Evolutionary conservation across 2,797 vertebrate genomes (phyloP).

Genomic region (Neoniphon sammara): DNA sequence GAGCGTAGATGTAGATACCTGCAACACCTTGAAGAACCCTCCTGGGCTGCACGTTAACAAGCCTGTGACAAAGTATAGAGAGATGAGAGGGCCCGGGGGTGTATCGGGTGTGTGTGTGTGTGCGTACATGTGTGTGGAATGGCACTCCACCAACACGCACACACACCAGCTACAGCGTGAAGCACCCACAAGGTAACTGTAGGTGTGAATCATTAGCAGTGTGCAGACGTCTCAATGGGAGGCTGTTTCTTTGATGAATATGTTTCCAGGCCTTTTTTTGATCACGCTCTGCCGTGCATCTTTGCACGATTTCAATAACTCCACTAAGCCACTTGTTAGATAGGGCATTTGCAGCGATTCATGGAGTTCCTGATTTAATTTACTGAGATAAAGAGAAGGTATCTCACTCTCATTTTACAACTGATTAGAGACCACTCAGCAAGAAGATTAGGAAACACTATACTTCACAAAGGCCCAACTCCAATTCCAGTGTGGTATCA

Average conservation of each 20-base stretch:
- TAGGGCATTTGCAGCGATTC: conserved; percentile 23
- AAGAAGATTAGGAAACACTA: background rate
- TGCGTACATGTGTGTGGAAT: too few relatives aligned
- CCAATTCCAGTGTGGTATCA: background rate
- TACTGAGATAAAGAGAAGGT: background rate
- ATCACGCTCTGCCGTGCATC: conserved; percentile 20
- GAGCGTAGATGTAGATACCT: conserved; percentile 45
- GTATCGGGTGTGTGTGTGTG: background rate
- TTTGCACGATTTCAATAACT: conserved; percentile 32
- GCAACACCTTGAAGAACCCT: conserved; percentile 61
- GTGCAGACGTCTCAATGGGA: conserved; percentile 31
- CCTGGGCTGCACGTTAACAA: conserved; percentile 67
- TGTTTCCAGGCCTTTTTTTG: conserved; percentile 15
- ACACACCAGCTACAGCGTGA: background rate
- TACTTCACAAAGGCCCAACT: background rate
- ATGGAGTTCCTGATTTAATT: background rate
- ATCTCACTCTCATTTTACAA: background rate
- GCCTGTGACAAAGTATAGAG: conserved; percentile 54
- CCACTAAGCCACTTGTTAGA: conserved; percentile 13
- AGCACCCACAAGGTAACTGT: background rate
- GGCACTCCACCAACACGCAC: background rate
- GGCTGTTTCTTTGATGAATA: conserved; percentile 28
- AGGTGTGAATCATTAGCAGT: conserved; percentile 29
- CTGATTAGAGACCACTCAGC: background rate
- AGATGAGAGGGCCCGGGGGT: conserved; percentile 35